A percentile compares a stretch with the other conserved stretches of the same genome.
Conservation (phyloP, 2,797 vertebrate species). For the Ptychobarbus kaznakovi region DNA sequence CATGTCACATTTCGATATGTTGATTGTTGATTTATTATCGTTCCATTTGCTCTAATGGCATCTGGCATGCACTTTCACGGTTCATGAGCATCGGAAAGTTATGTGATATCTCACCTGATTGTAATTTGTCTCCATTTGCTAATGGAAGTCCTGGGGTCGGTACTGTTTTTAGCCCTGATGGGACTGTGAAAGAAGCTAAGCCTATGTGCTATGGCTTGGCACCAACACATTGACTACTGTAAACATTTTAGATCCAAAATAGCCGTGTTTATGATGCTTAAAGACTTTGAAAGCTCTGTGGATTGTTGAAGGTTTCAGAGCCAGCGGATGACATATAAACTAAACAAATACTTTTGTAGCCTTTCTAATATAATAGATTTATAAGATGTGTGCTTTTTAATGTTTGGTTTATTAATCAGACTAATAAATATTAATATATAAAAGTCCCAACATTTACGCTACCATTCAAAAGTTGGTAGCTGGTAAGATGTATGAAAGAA, state of each 20-base stretch:
- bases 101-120: constrained; percentile 36
- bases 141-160: constrained; percentile 35
- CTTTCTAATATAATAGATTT: neutral
- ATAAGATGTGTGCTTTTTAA: neutral
- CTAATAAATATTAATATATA: neutral
- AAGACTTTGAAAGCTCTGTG: constrained; percentile 14
- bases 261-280: constrained; percentile 56
- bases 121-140: constrained; percentile 26
- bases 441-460: neutral
- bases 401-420: neutral
- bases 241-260: constrained; percentile 29
- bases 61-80: neutral
- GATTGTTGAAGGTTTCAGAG: constrained; percentile 22
- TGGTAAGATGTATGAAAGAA: neutral
- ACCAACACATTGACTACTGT: constrained; percentile 21
- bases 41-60: constrained; percentile 19
- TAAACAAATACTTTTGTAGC: neutral
- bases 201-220: constrained; percentile 64
- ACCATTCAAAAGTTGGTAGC: neutral
- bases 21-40: constrained; percentile 16
- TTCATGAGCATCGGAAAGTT: constrained; percentile 30
- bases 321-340: neutral
- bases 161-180: constrained; percentile 68
- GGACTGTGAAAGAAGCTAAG: constrained; percentile 59
- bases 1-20: neutral